phyloP scores from a whole-genome alignment of 2,113 vertebrate genomes.

The Melanerpes formicivorus region DNA sequence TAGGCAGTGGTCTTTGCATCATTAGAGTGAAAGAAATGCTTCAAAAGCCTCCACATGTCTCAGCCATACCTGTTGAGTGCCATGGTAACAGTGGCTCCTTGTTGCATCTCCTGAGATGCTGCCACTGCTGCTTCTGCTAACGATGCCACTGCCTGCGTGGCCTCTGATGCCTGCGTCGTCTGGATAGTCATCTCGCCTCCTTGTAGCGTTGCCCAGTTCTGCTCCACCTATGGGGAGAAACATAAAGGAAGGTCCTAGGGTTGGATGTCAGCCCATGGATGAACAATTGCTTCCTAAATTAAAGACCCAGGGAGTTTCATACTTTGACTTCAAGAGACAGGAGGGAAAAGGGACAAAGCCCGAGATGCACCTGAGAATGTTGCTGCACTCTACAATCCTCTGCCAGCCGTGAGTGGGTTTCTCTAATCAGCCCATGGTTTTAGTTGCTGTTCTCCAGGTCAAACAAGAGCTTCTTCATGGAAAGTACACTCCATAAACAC shows the following conservation, averaged over 20 bases:
- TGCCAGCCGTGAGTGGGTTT: neutral
- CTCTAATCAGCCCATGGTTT: neutral
- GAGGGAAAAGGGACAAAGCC: neutral
- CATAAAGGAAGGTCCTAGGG: neutral
- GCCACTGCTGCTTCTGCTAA: slow-evolving; percentile 94
- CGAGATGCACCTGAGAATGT: neutral
- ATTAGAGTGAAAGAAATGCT: accelerated
- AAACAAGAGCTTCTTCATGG: neutral
- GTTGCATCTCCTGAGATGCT: slow-evolving; percentile 94
- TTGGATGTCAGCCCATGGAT: accelerated
- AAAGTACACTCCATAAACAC: neutral
- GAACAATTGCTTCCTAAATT: neutral
- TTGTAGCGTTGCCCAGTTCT: slow-evolving; percentile 96
- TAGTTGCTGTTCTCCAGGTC: neutral
- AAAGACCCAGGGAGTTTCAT: accelerated
- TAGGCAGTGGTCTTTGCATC: accelerated
- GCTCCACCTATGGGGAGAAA: slow-evolving; percentile 77
- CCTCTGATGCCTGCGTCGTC: slow-evolving; percentile 94
- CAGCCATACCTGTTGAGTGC: slow-evolving; percentile 92
- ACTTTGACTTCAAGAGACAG: neutral
- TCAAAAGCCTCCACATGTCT: neutral
- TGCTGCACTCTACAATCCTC: neutral
- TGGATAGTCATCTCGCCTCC: slow-evolving; percentile 99
- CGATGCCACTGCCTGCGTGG: slow-evolving; percentile 95
- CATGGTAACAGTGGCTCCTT: slow-evolving; percentile 96